These are phyloP conservation scores for Scrobipalpa costella DNA, from an alignment of 2,888 invertebrate genomes.

Conservation along the genomic window DNA sequence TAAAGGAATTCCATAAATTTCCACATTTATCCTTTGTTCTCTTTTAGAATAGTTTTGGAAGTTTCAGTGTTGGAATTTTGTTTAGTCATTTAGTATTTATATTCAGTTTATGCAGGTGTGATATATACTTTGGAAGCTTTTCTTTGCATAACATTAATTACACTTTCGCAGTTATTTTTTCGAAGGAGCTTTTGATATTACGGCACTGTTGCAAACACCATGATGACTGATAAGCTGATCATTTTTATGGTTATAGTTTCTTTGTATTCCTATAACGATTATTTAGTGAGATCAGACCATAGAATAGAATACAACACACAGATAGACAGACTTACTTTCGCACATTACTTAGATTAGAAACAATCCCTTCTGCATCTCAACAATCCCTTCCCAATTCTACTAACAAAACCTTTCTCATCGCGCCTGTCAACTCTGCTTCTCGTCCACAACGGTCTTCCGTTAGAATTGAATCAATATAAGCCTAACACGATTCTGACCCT, in stretches of 20 bases:
- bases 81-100: background rate
- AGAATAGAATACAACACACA: too few relatives aligned
- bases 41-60: background rate
- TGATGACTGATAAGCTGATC: too few relatives aligned
- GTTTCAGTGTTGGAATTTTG: background rate
- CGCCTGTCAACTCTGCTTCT: constrained; percentile 3
- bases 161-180: too few relatives aligned
- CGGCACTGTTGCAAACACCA: too few relatives aligned
- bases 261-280: too few relatives aligned
- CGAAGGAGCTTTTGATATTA: too few relatives aligned
- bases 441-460: background rate
- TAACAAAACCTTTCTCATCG: background rate
- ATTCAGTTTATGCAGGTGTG: too few relatives aligned
- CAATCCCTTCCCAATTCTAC: background rate
- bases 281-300: too few relatives aligned
- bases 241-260: too few relatives aligned
- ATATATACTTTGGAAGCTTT: too few relatives aligned
- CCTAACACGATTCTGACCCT: constrained; percentile 30
- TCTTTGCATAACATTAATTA: too few relatives aligned
- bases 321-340: too few relatives aligned
- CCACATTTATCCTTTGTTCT: background rate
- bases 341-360: background rate
- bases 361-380: background rate
- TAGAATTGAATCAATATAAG: constrained; percentile 28
- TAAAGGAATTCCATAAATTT: constrained; percentile 8